These are phyloP conservation scores for Scleropages formosus DNA, from an alignment of 2,797 vertebrate species.

Conservation along the genomic window DNA sequence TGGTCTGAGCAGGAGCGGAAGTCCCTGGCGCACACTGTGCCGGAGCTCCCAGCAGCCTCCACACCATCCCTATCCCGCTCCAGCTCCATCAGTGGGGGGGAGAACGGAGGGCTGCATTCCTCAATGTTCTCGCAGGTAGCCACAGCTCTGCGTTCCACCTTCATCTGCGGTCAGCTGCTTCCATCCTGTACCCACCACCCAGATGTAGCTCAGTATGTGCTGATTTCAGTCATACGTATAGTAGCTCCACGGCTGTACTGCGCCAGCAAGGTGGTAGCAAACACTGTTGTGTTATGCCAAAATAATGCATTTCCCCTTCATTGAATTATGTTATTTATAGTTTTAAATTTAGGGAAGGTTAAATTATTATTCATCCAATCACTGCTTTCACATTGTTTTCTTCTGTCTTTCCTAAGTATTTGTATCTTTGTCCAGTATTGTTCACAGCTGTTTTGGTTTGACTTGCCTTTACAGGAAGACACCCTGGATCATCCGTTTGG, in stretches of 20 bases:
- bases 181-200: background rate
- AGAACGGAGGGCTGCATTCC: slow-evolving; percentile 79
- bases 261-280: no score
- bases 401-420: no score
- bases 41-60: slow-evolving; percentile 75
- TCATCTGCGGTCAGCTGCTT: background rate
- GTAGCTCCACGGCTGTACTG: no score
- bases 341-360: no score
- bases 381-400: no score
- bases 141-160: background rate
- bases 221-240: background rate
- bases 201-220: background rate
- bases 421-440: no score
- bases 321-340: no score
- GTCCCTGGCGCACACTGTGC: slow-evolving; percentile 57
- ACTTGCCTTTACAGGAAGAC: slow-evolving; percentile 74
- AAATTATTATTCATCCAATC: no score
- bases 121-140: slow-evolving; percentile 83
- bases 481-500: slow-evolving; percentile 79
- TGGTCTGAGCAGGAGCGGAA: slow-evolving; percentile 77
- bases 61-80: slow-evolving; percentile 91
- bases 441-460: no score
- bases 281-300: no score
- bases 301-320: no score
- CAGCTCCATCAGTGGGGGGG: slow-evolving; percentile 88